These are phyloP conservation scores for Tineola bisselliella DNA, from an alignment of 2,888 invertebrate genomes.

Conservation along the genomic window DNA sequence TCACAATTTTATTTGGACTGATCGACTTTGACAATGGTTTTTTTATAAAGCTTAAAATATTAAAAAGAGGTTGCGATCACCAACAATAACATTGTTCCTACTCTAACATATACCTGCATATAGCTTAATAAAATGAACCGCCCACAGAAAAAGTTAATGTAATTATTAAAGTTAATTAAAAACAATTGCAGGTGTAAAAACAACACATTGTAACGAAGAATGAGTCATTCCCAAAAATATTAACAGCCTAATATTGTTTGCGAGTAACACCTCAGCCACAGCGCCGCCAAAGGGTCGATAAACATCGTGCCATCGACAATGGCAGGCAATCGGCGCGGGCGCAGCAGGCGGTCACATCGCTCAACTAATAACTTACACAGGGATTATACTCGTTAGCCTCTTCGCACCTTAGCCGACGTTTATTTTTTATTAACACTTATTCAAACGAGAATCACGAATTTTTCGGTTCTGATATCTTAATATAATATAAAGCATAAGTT, in stretches of 20 bases:
- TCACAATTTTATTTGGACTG: too few relatives aligned
- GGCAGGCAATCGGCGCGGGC: conserved; percentile 30
- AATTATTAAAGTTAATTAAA: not conserved
- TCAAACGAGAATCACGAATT: conserved; percentile 49
- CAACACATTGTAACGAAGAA: conserved; percentile 20
- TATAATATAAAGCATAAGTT: conserved; percentile 56
- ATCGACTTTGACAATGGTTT: too few relatives aligned
- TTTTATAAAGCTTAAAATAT: too few relatives aligned
- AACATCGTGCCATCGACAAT: conserved; percentile 49
- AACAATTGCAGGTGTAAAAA: not conserved
- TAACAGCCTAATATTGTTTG: conserved; percentile 57
- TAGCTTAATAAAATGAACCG: too few relatives aligned
- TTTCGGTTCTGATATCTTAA: conserved; percentile 55
- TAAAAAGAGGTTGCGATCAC: too few relatives aligned
- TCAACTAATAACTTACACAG: conserved; percentile 60
- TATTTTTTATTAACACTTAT: conserved; percentile 62
- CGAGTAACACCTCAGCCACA: conserved; percentile 60
- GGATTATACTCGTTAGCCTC: conserved; percentile 66
- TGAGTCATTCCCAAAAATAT: conserved; percentile 61
- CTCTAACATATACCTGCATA: too few relatives aligned
- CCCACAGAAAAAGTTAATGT: too few relatives aligned
- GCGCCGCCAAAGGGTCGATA: conserved; percentile 63
- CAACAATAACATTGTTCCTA: too few relatives aligned
- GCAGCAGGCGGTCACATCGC: conserved; percentile 46
- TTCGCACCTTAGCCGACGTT: conserved; percentile 61